A percentile compares a stretch with the other conserved stretches of the same genome.
phyloP scores from a whole-genome alignment of 2,113 vertebrate species.

The Plecturocebus donacophilus region DNA sequence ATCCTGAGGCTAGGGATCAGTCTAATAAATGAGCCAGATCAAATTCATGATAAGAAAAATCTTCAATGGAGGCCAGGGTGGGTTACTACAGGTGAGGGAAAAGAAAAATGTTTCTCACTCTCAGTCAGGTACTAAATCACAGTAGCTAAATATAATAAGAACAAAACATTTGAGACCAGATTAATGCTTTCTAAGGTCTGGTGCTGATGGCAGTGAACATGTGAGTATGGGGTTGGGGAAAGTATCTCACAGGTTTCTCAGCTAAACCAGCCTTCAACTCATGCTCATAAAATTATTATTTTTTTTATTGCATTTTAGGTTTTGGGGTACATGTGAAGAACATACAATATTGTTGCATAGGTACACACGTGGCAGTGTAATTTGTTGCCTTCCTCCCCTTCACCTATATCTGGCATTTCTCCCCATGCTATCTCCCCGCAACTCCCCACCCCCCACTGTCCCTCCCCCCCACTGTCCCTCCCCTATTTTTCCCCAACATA shows the following conservation, averaged over 20 bases:
- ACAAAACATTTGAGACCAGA: neutral
- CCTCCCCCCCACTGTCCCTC: too few species aligned
- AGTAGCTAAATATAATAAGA: slow-evolving; percentile 32
- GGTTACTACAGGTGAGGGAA: neutral
- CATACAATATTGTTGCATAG: too few species aligned
- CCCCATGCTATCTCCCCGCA: too few species aligned
- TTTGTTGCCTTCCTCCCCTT: too few species aligned
- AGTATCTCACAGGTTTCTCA: neutral
- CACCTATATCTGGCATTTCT: too few species aligned
- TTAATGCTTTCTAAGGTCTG: neutral
- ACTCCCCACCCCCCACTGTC: too few species aligned
- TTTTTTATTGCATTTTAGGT: too few species aligned
- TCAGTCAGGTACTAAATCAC: neutral
- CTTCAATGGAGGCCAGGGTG: neutral
- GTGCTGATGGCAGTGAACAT: neutral
- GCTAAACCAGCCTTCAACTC: neutral
- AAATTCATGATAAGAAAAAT: slow-evolving; percentile 23
- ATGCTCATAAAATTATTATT: neutral
- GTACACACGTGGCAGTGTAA: too few species aligned
- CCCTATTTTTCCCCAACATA: too few species aligned
- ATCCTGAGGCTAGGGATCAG: neutral
- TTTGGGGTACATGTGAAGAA: too few species aligned
- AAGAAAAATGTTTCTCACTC: slow-evolving; percentile 10
- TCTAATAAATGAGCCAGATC: neutral
- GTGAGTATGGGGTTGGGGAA: neutral